phyloP scores from a whole-genome alignment of 2,113 vertebrate species.

The Anthoscopus minutus region DNA sequence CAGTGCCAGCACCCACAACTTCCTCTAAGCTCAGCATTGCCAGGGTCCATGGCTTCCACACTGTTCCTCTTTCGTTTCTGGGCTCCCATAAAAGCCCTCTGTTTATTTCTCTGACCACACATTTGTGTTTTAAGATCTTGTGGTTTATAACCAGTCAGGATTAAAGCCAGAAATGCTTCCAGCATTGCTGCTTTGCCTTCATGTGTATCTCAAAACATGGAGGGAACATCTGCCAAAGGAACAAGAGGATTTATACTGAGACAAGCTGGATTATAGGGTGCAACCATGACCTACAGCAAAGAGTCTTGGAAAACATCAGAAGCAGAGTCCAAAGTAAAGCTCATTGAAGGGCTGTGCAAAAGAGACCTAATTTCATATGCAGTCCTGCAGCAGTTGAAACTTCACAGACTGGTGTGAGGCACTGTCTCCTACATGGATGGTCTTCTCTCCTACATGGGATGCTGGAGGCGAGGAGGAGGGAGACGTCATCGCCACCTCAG shows the following conservation, averaged over 20 bases:
- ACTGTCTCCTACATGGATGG: too few relatives aligned
- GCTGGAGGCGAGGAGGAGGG: neutral
- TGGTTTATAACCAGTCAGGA: neutral
- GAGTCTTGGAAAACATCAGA: neutral
- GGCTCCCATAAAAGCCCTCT: neutral
- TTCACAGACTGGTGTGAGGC: neutral
- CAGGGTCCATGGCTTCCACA: neutral
- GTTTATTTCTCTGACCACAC: neutral
- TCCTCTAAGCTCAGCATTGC: neutral
- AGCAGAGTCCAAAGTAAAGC: neutral
- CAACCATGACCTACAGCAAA: neutral
- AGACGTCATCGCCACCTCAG: neutral
- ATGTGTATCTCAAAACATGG: neutral
- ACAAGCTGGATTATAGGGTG: neutral
- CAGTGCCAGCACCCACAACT: neutral
- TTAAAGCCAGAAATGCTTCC: neutral
- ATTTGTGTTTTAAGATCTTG: neutral
- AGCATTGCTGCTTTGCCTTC: neutral
- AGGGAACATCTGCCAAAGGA: neutral
- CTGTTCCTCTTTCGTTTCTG: neutral
- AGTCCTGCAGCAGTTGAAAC: neutral
- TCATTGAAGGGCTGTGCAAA: neutral
- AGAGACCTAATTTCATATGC: neutral
- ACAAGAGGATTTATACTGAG: neutral
- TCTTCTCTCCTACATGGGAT: neutral